Evolutionary conservation across 1,140 invertebrate genomes (phyloP).

Genomic region (Olivierus martensii): DNA sequence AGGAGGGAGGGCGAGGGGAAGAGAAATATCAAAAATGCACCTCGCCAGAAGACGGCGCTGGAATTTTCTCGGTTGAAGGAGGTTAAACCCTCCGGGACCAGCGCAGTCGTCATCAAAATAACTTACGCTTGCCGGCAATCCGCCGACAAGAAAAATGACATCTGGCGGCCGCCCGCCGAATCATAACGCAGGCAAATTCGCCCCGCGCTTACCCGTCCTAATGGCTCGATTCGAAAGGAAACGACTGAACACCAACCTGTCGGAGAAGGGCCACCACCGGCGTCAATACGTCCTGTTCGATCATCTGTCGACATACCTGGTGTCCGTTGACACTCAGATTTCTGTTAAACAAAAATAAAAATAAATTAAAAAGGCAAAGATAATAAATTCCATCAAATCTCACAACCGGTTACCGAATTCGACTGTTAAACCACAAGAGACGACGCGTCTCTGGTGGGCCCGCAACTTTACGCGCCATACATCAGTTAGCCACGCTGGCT

Average conservation of each 20-base stretch:
- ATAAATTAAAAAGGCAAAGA: no score
- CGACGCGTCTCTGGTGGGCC: no score
- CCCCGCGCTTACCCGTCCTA: no score
- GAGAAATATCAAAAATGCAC: neutral
- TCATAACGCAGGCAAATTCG: slow-evolving; percentile 2
- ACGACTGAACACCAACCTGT: slow-evolving; percentile 33
- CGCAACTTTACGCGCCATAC: no score
- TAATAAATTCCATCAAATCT: no score
- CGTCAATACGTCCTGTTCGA: slow-evolving; percentile 54
- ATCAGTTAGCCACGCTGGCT: no score
- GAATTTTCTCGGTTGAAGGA: neutral
- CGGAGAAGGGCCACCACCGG: slow-evolving; percentile 44
- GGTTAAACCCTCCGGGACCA: neutral
- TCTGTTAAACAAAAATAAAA: no score
- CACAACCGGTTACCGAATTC: no score
- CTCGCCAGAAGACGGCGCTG: neutral
- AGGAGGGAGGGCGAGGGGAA: neutral
- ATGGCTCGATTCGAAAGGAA: no score
- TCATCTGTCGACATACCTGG: slow-evolving; percentile 43
- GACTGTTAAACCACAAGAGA: no score
- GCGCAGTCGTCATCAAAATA: slow-evolving; percentile 15
- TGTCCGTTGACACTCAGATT: slow-evolving; percentile 26
- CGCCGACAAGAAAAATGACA: slow-evolving; percentile 15
- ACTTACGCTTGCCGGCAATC: slow-evolving; percentile 8
- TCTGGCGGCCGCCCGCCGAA: neutral